A percentile compares a stretch with the other conserved stretches of the same genome.
phyloP scores from a whole-genome alignment of 2,888 invertebrate species.

The Trileptium ribeirensis region DNA sequence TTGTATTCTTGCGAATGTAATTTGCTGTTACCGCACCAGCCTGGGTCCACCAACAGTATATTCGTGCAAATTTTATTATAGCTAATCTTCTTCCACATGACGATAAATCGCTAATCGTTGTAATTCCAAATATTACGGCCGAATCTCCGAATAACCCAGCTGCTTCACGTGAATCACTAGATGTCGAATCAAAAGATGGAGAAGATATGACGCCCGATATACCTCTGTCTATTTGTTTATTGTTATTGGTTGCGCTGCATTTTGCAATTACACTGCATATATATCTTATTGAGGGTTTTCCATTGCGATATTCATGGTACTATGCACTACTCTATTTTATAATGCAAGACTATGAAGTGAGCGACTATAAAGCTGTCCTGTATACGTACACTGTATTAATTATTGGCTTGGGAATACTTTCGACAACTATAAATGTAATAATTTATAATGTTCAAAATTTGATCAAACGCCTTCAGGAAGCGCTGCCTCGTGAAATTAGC shows the following conservation, averaged over 20 bases:
- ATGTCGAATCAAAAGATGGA: neutral
- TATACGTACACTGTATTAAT: neutral
- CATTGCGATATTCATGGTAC: neutral
- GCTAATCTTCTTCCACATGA: too few relatives aligned
- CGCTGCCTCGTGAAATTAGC: neutral
- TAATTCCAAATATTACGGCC: too few relatives aligned
- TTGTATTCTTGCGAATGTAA: too few relatives aligned
- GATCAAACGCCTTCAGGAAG: neutral
- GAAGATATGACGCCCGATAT: neutral
- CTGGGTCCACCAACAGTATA: too few relatives aligned
- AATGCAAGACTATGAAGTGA: neutral
- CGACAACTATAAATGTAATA: neutral
- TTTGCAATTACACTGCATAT: neutral
- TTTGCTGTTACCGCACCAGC: too few relatives aligned
- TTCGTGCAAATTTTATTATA: too few relatives aligned
- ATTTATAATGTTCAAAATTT: neutral
- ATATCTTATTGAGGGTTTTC: neutral
- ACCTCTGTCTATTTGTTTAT: neutral
- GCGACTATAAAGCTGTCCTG: neutral
- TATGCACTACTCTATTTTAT: neutral
- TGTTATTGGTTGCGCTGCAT: neutral
- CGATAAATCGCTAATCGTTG: too few relatives aligned
- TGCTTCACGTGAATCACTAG: too few relatives aligned
- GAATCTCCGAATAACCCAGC: too few relatives aligned
- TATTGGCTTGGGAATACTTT: neutral